A percentile compares a stretch with the other conserved stretches of the same genome.
These are phyloP conservation scores for Agelaius phoeniceus DNA, from an alignment of 2,113 vertebrate species.

Conservation along the genomic window DNA sequence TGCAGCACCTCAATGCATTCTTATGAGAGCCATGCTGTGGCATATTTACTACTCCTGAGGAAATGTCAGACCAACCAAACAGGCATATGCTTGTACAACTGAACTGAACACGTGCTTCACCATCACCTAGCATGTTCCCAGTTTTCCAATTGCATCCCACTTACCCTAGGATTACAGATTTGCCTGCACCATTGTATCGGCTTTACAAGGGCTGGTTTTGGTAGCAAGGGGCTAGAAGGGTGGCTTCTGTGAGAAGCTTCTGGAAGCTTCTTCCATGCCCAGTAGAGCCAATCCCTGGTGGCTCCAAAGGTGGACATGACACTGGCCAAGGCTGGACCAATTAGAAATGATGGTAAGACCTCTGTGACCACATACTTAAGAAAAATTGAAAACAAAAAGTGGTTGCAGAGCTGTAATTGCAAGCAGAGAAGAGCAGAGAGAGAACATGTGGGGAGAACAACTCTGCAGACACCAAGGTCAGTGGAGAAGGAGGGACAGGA, in stretches of 20 bases:
- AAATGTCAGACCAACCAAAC: background rate
- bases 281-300: background rate
- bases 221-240: background rate
- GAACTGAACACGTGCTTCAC: background rate
- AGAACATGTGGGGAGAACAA: background rate
- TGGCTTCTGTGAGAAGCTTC: background rate
- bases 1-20: background rate
- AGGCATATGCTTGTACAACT: background rate
- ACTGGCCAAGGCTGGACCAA: background rate
- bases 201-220: background rate
- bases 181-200: background rate
- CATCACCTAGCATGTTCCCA: background rate
- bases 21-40: background rate
- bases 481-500: background rate
- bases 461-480: background rate
- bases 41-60: background rate
- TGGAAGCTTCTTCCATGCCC: background rate
- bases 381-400: background rate
- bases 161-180: background rate
- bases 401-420: background rate
- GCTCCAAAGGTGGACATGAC: background rate
- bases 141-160: background rate
- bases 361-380: background rate
- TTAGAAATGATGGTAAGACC: background rate
- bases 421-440: background rate